A percentile compares a stretch with the other conserved stretches of the same genome.
phyloP scores from a whole-genome alignment of 2,888 invertebrate species.

The Calameuta pallipes region DNA sequence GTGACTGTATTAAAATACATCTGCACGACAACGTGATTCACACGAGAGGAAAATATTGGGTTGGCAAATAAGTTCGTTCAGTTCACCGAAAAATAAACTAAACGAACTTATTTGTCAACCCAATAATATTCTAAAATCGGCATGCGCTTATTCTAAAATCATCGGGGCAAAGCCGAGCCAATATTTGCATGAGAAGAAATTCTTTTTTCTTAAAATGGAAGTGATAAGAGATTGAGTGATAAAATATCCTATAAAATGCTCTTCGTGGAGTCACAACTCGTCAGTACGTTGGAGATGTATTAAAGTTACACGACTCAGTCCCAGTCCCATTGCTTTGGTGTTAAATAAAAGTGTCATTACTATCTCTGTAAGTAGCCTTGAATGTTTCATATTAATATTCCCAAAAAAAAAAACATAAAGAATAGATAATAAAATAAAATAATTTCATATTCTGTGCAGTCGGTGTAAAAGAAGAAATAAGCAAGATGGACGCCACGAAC shows the following conservation, averaged over 20 bases:
- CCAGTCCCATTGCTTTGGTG: not conserved
- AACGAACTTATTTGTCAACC: no score
- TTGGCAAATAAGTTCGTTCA: no score
- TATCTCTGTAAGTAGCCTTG: not conserved
- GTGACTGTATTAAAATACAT: not conserved
- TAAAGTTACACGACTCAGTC: not conserved
- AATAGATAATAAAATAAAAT: not conserved
- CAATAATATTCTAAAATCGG: no score
- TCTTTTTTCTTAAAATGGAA: not conserved
- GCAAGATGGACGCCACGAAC: constrained; percentile 20
- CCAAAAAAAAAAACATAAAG: not conserved
- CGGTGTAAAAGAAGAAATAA: not conserved
- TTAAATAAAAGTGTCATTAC: not conserved
- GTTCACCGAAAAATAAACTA: no score
- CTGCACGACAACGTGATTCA: not conserved
- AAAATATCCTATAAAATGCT: not conserved
- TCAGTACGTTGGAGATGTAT: not conserved
- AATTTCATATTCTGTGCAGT: not conserved
- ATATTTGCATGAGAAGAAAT: not conserved
- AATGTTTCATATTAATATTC: not conserved
- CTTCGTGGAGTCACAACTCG: not conserved
- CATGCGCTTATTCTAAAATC: not conserved
- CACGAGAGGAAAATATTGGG: no score
- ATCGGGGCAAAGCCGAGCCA: not conserved
- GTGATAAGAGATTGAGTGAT: not conserved